Base-by-base conservation (phyloP, 1,140 invertebrate genomes). In the Leptoteleia sp. region DNA sequence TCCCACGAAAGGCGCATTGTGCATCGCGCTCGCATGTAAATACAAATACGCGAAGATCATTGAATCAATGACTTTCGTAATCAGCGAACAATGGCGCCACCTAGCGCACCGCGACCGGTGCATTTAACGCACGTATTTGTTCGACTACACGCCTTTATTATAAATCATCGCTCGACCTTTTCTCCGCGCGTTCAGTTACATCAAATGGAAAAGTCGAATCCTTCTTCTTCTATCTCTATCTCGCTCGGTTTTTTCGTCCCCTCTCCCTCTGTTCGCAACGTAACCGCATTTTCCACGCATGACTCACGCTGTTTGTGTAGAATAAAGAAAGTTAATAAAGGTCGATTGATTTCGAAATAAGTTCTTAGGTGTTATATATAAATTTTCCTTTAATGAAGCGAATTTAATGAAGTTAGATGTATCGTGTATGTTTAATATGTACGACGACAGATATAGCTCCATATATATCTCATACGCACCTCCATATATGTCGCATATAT, bases 1-100 rank as follows among this genome's bases (percentile, higher is more conserved):
- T 65, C 71, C 54, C 71, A 75, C 71, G 57, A 38, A n/a, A 12
- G 37, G 29, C 1, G 13, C 54, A 55, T 59, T 64, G 61, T 75
- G 17, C 47, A 75, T 52, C 71, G 37, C 27, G 22, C 31, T 65
- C 52, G 55, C 71, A 59, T 75, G 71, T 75, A 75, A 75, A 65
- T 65, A 42, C 42, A 75, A 75, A 65, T 65, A 42, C 42, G 61
- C 59, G 52, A 64, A 29, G 59, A 75, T 65, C 52, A 59, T 64
- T 65, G 59, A 45, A 65, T 73, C 50, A 31, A 57, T 59, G 38
- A 57, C 35, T 73, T 73, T 73, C 59, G 59, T 27, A 73, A 73
- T 65, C 31, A 55, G 7, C 35, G 52, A 65, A 73, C 70, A 73
- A 75, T 65, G 54, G 45, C 38, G 33, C 50, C 50, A 57, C 57